Percentiles rank a stretch among this genome's conserved stretches.
Conservation (phyloP, 1,140 invertebrate species). For the Drosophila teissieri region DNA sequence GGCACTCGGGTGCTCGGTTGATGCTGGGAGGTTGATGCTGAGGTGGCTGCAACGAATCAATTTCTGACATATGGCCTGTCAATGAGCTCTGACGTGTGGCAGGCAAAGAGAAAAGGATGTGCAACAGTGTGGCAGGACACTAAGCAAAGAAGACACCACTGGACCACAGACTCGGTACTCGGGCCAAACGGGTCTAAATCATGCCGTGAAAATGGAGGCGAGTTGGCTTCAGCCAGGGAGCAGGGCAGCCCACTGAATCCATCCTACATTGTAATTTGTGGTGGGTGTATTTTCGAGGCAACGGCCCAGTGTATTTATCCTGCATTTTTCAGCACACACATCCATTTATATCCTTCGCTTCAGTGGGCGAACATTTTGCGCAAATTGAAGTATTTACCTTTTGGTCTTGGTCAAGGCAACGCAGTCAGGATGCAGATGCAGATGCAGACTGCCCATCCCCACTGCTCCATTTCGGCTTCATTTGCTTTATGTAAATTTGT, state of each 20-base stretch:
- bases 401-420: constrained; percentile 53
- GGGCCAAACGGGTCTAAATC: constrained; percentile 22
- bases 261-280: constrained; percentile 56
- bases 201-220: constrained; percentile 7
- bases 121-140: constrained; percentile 30
- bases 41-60: constrained; percentile 44
- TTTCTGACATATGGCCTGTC: constrained; percentile 58
- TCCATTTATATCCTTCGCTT: constrained; percentile 8
- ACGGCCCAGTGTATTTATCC: constrained; percentile 62
- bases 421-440: constrained; percentile 19
- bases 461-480: constrained; percentile 70
- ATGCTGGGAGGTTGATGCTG: neutral
- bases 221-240: constrained; percentile 64
- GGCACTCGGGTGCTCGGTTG: constrained; percentile 6
- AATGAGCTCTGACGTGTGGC: constrained; percentile 52
- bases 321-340: constrained; percentile 64
- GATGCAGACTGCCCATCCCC: neutral
- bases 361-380: constrained; percentile 65
- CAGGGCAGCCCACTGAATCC: constrained; percentile 4
- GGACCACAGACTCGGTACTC: constrained; percentile 15
- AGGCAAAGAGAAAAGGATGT: constrained; percentile 44
- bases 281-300: neutral
- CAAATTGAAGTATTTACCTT: constrained; percentile 79
- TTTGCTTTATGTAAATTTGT: constrained; percentile 77
- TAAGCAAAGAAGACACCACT: constrained; percentile 45